Evolutionary conservation across 23 tunicate genomes (phyloP).

Genomic region (Aplidium turbinatum): DNA sequence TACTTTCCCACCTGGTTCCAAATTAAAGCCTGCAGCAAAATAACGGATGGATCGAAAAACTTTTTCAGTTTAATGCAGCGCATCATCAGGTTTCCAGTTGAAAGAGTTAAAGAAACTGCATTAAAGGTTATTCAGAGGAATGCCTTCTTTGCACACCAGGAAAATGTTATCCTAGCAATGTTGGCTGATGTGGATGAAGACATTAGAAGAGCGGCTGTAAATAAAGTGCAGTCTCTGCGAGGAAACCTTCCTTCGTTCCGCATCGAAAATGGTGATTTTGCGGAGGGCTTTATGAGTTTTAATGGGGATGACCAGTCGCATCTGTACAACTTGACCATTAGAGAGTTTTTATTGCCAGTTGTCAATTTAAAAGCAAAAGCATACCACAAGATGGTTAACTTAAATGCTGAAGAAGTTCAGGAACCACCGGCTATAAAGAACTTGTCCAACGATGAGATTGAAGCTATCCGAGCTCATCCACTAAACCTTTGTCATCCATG

Average conservation of each 20-base stretch:
- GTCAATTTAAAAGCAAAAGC: slow-evolving; percentile 3
- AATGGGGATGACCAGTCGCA: no score
- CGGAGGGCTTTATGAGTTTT: neutral
- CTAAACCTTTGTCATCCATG: slow-evolving; percentile 6
- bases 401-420: neutral
- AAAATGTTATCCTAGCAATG: slow-evolving; percentile 30
- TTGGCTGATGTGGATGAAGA: slow-evolving; percentile 23
- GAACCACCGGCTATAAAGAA: slow-evolving; percentile 9
- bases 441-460: neutral
- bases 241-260: neutral
- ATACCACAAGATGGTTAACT: neutral
- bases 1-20: slow-evolving; percentile 17
- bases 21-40: neutral
- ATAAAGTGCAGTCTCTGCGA: slow-evolving; percentile 12
- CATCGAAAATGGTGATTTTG: neutral
- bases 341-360: no score
- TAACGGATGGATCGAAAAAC: slow-evolving; percentile 21
- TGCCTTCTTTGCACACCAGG: slow-evolving; percentile 43
- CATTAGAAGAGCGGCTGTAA: slow-evolving; percentile 18
- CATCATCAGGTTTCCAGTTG: neutral
- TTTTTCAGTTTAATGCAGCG: slow-evolving; percentile 14
- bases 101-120: neutral
- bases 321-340: no score
- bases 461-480: slow-evolving; percentile 8
- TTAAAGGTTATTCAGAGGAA: slow-evolving; percentile 15